Percentiles rank a stretch among this genome's conserved stretches.
These are phyloP conservation scores for Pocota personata DNA, from an alignment of 2,888 invertebrate species.

Conservation along the genomic window DNA sequence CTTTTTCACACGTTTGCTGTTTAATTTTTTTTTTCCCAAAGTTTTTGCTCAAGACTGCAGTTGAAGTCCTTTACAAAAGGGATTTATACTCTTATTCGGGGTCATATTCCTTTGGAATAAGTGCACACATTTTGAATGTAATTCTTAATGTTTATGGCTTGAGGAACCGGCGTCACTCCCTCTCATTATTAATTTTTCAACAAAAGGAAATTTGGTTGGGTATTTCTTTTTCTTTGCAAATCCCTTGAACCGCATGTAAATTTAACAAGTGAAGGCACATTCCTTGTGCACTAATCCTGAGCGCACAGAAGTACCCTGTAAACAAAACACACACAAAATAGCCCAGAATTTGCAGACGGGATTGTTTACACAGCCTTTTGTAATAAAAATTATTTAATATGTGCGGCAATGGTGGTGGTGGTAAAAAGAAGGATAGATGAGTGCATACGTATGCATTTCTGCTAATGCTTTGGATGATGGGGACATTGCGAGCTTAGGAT, in stretches of 20 bases:
- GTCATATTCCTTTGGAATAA: slow-evolving; percentile 34
- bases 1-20: slow-evolving; percentile 68
- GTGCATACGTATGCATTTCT: slow-evolving; percentile 28
- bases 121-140: slow-evolving; percentile 28
- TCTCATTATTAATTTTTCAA: slow-evolving; percentile 50
- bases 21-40: slow-evolving; percentile 27
- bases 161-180: slow-evolving; percentile 12
- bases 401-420: slow-evolving; percentile 10
- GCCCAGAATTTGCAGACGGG: slow-evolving; percentile 58
- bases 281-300: slow-evolving; percentile 49
- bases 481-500: slow-evolving; percentile 13
- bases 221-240: slow-evolving; percentile 43
- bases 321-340: slow-evolving; percentile 56
- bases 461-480: slow-evolving; percentile 38
- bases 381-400: slow-evolving; percentile 48
- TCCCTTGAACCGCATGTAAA: slow-evolving; percentile 66
- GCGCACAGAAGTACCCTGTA: slow-evolving; percentile 47
- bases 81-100: slow-evolving; percentile 34
- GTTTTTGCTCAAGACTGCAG: background rate
- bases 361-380: slow-evolving; percentile 63
- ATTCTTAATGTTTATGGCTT: slow-evolving; percentile 30
- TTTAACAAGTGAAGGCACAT: slow-evolving; percentile 61
- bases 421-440: slow-evolving; percentile 29
- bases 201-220: slow-evolving; percentile 46
- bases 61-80: slow-evolving; percentile 43